phyloP scores from a whole-genome alignment of 2,888 invertebrate genomes.

The Agriopis marginaria region DNA sequence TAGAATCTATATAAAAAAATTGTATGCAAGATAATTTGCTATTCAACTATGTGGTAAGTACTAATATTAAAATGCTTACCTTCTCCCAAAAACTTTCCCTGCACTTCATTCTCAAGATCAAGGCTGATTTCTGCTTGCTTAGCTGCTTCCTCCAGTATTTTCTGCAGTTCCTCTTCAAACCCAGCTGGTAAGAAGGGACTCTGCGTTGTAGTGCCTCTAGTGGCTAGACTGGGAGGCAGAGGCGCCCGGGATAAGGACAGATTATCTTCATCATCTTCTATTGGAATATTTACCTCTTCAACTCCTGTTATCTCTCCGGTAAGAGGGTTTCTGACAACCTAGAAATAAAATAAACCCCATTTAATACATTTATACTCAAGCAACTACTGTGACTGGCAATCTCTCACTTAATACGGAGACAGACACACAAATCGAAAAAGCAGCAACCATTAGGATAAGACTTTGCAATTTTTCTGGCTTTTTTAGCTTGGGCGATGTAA shows the following conservation, averaged over 20 bases:
- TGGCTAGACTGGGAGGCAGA: constrained; percentile 89
- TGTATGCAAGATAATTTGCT: too few species aligned
- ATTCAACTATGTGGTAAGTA: too few species aligned
- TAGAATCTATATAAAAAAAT: too few species aligned
- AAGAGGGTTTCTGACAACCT: constrained; percentile 90
- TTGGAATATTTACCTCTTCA: constrained; percentile 83
- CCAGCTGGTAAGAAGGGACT: constrained; percentile 96
- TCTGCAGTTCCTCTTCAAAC: constrained; percentile 86
- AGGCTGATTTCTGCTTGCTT: constrained; percentile 72
- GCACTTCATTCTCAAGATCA: constrained; percentile 71
- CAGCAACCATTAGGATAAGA: too few species aligned
- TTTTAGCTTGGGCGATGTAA: too few species aligned
- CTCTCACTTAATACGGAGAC: too few species aligned
- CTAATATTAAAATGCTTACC: constrained; percentile 55
- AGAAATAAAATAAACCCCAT: constrained; percentile 10
- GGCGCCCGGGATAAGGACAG: constrained; percentile 93
- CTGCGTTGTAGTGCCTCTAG: constrained; percentile 92
- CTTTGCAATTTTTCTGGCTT: too few species aligned
- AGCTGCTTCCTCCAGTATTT: constrained; percentile 71
- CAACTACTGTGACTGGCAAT: too few species aligned
- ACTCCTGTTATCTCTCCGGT: constrained; percentile 91
- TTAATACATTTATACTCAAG: too few species aligned
- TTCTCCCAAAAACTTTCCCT: constrained; percentile 82
- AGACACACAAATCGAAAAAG: too few species aligned
- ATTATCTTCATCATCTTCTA: constrained; percentile 76